Evolutionary conservation across 2,888 invertebrate genomes (phyloP).

Genomic region (Trissolcus brochymenae): DNA sequence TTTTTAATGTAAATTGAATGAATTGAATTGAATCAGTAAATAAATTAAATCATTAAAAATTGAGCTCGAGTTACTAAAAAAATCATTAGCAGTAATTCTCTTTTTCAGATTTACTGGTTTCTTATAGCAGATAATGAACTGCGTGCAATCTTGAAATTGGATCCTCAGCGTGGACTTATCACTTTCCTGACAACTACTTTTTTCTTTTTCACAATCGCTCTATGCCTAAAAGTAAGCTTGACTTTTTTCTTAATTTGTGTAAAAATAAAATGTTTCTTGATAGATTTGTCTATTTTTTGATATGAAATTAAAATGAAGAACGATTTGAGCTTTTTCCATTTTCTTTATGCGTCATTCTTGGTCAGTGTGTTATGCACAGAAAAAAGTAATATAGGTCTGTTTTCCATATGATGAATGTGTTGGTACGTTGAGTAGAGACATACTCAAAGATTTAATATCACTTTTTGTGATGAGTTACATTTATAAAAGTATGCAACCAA

Average conservation of each 20-base stretch:
- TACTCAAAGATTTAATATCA: conserved; percentile 59
- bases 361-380: conserved; percentile 23
- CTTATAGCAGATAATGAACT: conserved; percentile 66
- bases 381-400: conserved; percentile 47
- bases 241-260: not conserved
- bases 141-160: conserved; percentile 63
- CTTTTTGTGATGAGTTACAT: conserved; percentile 53
- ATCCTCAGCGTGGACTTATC: conserved; percentile 63
- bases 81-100: conserved; percentile 10
- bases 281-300: not conserved
- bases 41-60: no score
- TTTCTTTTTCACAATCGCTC: conserved; percentile 27
- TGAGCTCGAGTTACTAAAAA: not conserved
- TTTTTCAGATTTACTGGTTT: conserved; percentile 66
- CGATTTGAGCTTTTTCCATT: conserved; percentile 1
- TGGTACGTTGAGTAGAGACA: conserved; percentile 48
- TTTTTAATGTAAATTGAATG: no score
- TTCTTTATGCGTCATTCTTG: conserved; percentile 8
- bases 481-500: conserved; percentile 51
- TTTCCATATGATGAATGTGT: conserved; percentile 40
- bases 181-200: conserved; percentile 62
- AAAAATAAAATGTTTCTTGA: not conserved
- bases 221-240: conserved; percentile 32
- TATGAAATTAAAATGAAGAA: not conserved
- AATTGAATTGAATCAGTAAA: no score